A percentile compares a stretch with the other conserved stretches of the same genome.
Conservation (phyloP, 2,113 vertebrate genomes). For the Cygnus atratus region DNA sequence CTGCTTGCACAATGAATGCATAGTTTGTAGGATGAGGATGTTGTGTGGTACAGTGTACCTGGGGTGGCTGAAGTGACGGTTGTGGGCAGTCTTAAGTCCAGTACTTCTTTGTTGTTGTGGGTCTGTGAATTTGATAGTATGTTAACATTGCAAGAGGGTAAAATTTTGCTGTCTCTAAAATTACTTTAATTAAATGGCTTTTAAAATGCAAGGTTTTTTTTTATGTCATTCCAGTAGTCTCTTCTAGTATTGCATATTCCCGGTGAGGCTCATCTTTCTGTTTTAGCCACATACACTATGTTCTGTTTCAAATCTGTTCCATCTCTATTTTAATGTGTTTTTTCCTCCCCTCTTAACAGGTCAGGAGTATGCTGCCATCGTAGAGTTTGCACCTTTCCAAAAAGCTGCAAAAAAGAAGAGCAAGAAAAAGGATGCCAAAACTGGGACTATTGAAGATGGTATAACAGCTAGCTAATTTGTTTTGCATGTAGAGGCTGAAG, state of each 20-base stretch:
- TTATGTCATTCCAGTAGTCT: neutral
- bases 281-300: neutral
- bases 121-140: neutral
- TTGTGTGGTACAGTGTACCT: accelerated
- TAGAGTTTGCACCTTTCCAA: conserved; percentile 99
- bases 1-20: accelerated
- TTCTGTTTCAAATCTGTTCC: neutral
- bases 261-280: neutral
- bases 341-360: conserved; percentile 75
- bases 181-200: neutral
- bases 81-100: neutral
- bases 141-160: neutral
- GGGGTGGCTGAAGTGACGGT: neutral
- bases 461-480: conserved; percentile 37
- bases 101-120: neutral
- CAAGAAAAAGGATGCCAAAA: conserved; percentile 97
- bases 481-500: neutral
- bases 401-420: conserved; percentile 96
- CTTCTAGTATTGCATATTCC: neutral
- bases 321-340: neutral
- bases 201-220: neutral
- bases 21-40: neutral
- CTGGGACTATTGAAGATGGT: conserved; percentile 95
- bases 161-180: neutral
- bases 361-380: conserved; percentile 94